These are phyloP conservation scores for Neopelma chrysocephalum DNA, from an alignment of 2,797 vertebrate species.

Conservation along the genomic window DNA sequence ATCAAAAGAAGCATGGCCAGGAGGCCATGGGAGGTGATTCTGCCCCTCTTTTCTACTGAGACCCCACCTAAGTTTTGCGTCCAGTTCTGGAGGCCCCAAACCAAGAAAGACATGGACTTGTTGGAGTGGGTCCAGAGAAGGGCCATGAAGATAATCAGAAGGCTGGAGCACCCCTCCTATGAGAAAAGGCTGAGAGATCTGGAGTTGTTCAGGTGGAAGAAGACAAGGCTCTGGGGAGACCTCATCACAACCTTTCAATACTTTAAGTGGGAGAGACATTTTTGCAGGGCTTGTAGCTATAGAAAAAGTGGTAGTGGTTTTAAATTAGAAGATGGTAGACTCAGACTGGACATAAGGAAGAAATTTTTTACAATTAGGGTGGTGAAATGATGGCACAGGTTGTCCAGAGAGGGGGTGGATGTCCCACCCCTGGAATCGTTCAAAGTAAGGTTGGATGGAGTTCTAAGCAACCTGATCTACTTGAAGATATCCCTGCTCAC, in stretches of 20 bases:
- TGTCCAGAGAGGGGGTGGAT: not conserved
- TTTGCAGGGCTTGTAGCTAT: not conserved
- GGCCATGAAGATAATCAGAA: not conserved
- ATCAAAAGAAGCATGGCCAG: not conserved
- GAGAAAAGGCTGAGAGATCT: not conserved
- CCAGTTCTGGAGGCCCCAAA: rapidly evolving
- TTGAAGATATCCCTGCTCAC: not conserved
- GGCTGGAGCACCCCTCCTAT: no score
- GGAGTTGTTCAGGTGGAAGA: not conserved
- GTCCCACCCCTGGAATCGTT: not conserved
- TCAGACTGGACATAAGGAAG: not conserved
- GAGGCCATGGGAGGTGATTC: rapidly evolving
- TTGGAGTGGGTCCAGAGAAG: not conserved
- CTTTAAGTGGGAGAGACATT: not conserved
- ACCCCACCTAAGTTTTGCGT: no score
- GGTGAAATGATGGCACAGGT: not conserved
- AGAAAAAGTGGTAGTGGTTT: not conserved
- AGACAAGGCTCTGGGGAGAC: not conserved
- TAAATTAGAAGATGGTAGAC: not conserved
- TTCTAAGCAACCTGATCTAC: not conserved
- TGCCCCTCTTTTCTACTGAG: not conserved
- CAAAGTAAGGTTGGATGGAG: not conserved
- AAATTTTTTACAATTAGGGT: not conserved
- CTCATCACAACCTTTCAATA: not conserved
- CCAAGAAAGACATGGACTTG: not conserved